Evolutionary conservation across 1,140 invertebrate species (phyloP), one percentile per base, ranked within the genome.

Genomic region (Mylabris phalerata): DNA sequence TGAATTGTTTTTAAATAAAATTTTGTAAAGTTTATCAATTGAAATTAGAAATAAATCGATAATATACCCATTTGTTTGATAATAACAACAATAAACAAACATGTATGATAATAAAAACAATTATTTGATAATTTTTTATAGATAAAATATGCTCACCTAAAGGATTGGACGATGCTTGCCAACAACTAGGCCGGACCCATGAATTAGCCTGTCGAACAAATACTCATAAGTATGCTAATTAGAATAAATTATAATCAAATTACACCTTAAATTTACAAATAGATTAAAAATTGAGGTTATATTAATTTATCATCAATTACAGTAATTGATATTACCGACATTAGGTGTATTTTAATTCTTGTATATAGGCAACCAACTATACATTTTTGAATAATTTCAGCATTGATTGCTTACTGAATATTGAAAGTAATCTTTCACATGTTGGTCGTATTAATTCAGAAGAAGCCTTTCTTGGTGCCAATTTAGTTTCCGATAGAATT

Each of bases 391-490:
- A 48, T 46, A 27, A n/a, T 55, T 59, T 57, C 51, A 68, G 66
- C 32, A 50, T 57, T 40, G 64, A 65, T 11, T 70, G 68, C 60
- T 47, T 70, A 26, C 25, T 68, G 24, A 63, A 62, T 55, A 59
- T 63, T n/a, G 60, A 67, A 19, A 26, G 27, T 32, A 59, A 59
- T 9, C 6, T 57, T 19, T 51, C 59, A 10, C 49, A 59, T 42
- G 59, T 70, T 49, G 61, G 57, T 24, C 27, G 55, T 9, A 25
- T 68, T 3, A 58, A 47, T 9, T 25, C 64, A 42, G 68, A 70
- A 54, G 59, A 63, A 57, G 66, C 66, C 13, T 56, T 66, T 40
- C 32, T 68, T 32, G 66, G 42, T 24, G 57, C 60, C 9, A 48
- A 56, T 3, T 44, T 64, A 11, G 58, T 61, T 9, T 52, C 58